Evolutionary conservation across 2,888 invertebrate species (phyloP), one percentile per base, ranked within the genome.

Genomic region (Melinaea marsaeus): DNA sequence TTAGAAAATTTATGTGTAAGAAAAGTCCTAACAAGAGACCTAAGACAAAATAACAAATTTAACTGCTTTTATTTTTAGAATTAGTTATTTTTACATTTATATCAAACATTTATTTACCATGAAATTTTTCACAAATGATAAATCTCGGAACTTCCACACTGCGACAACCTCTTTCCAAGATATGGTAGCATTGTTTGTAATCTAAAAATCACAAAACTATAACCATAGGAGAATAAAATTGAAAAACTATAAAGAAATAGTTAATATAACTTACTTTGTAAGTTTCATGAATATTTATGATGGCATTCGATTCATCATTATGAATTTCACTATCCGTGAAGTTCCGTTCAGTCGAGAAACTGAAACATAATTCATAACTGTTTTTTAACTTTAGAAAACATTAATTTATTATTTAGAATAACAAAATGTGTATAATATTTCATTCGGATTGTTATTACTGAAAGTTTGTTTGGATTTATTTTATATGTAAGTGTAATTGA

Each of bases 101-200:
- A 13, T 45, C 6, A 60, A 55, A 54, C 22, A 11, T 22, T 13
- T 54, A 73, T 77, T 75, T 66, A 83, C 82, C 34, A 67, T 68
- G 42, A 71, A 74, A 11, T 62, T 58, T 34, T 69, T 22, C 2
- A 80, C 74, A 58, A 72, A 79, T 2, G 71, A 58, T 48, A 69
- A 60, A 22, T 78, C 75, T 2, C 69, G 57, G 35, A 80, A 66
- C 0, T 59, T 64, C 13, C 84, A 69, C 2, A 65, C 46, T 9
- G 75, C 75, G 0, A 22, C 13, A 1, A 81, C 54, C 33, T 75
- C 66, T 46, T 72, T 70, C 86, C 85, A 86, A 0, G 66, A 68
- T 1, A 83, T 70, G 2, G 67, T 66, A 0, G 80, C 80, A 0
- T 73, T 72, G 63, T 85, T 85, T 2, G 55, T 63, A 55, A 85